phyloP scores from a whole-genome alignment of 2,797 vertebrate species.

The Eospalax fontanierii region DNA sequence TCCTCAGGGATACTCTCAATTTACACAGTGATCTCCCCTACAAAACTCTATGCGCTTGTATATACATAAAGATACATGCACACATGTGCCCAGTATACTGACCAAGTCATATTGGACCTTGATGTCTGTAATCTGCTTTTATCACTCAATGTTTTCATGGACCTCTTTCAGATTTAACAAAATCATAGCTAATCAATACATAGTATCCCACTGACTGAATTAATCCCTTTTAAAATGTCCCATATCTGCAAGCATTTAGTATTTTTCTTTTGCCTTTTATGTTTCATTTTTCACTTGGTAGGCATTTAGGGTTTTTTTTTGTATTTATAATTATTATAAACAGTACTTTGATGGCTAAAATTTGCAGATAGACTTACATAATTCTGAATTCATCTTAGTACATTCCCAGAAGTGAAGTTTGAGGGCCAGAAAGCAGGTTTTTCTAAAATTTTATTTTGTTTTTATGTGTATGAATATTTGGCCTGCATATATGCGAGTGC shows the following conservation, averaged over 20 bases:
- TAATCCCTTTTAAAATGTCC: not conserved
- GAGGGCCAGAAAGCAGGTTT: not conserved
- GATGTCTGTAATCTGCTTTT: not conserved
- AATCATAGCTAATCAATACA: not conserved
- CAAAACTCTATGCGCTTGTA: not conserved
- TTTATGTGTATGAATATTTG: no score
- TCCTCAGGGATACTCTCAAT: not conserved
- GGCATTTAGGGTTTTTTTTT: not conserved
- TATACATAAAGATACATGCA: no score
- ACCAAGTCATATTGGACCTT: not conserved
- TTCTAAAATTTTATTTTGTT: not conserved
- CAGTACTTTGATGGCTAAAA: not conserved
- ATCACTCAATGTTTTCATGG: not conserved
- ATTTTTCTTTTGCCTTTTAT: not conserved
- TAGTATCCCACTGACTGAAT: not conserved
- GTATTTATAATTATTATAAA: slow-evolving; percentile 20
- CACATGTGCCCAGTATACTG: accelerated
- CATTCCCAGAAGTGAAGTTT: not conserved
- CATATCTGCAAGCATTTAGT: not conserved
- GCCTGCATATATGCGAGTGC: no score
- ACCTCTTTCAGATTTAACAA: slow-evolving; percentile 2
- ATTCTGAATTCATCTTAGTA: not conserved
- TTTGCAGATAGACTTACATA: slow-evolving; percentile 1
- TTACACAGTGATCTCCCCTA: not conserved
- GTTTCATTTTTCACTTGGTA: not conserved